Percentiles rank a stretch among this genome's conserved stretches.
phyloP scores from a whole-genome alignment of 2,888 invertebrate species.

The Cephus rjabovi region DNA sequence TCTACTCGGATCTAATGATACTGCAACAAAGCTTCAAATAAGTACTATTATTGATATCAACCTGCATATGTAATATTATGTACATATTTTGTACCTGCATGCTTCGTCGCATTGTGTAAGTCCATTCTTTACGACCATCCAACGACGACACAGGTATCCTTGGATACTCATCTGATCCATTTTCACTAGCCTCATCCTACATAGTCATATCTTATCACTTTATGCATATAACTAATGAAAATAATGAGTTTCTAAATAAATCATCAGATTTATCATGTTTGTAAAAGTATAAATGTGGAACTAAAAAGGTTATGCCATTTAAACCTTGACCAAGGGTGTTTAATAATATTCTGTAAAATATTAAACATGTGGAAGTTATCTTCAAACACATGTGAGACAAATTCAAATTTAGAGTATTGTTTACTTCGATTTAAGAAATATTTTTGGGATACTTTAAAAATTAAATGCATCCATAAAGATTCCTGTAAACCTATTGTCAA shows the following conservation, averaged over 20 bases:
- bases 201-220: conserved; percentile 16
- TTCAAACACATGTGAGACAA: background rate
- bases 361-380: background rate
- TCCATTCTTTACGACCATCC: conserved; percentile 56
- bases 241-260: background rate
- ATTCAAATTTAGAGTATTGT: background rate
- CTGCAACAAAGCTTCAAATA: background rate
- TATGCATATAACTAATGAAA: background rate
- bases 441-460: background rate
- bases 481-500: background rate
- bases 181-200: conserved; percentile 44
- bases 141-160: conserved; percentile 39
- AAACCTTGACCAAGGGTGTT: background rate
- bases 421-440: background rate
- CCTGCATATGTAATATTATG: background rate
- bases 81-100: conserved; percentile 52
- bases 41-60: background rate
- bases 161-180: conserved; percentile 45
- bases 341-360: background rate
- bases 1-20: background rate
- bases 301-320: background rate
- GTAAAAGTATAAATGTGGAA: background rate
- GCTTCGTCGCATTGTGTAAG: conserved; percentile 59
- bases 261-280: background rate
- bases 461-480: background rate